A percentile compares a stretch with the other conserved stretches of the same genome.
Conservation (phyloP, 2,888 invertebrate genomes). For the Nycteola revayana region DNA sequence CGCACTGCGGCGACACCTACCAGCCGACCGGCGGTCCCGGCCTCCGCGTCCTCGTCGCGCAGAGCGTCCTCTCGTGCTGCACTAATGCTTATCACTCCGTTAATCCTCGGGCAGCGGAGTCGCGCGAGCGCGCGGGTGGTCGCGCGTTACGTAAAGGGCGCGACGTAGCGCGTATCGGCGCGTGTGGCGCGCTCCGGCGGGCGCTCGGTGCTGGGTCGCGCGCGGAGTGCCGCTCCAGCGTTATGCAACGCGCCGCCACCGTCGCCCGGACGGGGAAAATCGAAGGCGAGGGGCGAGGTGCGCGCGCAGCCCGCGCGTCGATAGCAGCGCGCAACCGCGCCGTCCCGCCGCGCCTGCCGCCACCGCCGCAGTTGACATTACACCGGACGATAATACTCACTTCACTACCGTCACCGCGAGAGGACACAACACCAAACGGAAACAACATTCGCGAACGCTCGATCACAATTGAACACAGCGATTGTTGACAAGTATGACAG, state of each 20-base stretch:
- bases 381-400: conserved; percentile 48
- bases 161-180: conserved; percentile 67
- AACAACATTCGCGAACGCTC: too few relatives aligned
- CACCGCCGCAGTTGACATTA: conserved; percentile 60
- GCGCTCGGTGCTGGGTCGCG: conserved; percentile 77
- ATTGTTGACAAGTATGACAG: too few relatives aligned
- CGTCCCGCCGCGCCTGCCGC: conserved; percentile 39
- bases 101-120: conserved; percentile 41
- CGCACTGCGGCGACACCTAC: conserved; percentile 68
- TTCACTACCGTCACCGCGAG: too few relatives aligned
- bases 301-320: conserved; percentile 58
- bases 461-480: too few relatives aligned
- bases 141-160: conserved; percentile 80
- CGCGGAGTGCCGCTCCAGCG: conserved; percentile 76
- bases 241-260: conserved; percentile 79
- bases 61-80: conserved; percentile 36
- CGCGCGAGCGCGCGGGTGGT: conserved; percentile 53
- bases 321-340: conserved; percentile 42
- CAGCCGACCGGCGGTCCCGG: conserved; percentile 58
- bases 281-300: conserved; percentile 69
- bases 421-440: conserved; percentile 37
- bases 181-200: conserved; percentile 71
- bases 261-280: conserved; percentile 67
- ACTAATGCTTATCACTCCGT: conserved; percentile 60
- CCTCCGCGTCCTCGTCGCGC: conserved; percentile 38